Evolutionary conservation across 1,140 invertebrate species (phyloP).

Genomic region (Stegodyphus mimosarum): DNA sequence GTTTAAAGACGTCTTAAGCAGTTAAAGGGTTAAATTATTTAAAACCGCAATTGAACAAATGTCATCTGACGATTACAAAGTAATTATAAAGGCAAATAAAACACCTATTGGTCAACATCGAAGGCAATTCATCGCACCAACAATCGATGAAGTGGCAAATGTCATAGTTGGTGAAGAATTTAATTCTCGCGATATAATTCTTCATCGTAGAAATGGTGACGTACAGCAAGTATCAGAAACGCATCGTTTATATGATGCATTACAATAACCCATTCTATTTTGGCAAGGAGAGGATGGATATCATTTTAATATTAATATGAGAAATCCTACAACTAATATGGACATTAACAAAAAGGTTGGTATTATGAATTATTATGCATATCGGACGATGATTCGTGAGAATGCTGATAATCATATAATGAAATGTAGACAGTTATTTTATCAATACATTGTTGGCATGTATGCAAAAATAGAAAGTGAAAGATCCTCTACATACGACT

Average conservation of each 20-base stretch:
- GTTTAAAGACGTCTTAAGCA: no score
- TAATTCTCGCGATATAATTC: conserved; percentile 5
- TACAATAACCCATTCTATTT: conserved; percentile 62
- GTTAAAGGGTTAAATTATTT: conserved; percentile 3
- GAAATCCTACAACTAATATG: conserved; percentile 11
- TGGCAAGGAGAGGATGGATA: conserved; percentile 61
- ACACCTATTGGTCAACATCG: not conserved
- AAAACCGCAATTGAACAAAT: conserved; percentile 6
- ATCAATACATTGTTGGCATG: no score
- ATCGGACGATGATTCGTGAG: no score
- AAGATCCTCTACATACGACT: conserved; percentile 64
- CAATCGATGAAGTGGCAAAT: not conserved
- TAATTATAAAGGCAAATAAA: not conserved
- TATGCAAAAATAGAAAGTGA: no score
- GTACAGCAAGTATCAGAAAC: not conserved
- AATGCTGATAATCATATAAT: no score
- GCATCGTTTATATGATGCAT: conserved; percentile 60
- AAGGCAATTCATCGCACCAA: not conserved
- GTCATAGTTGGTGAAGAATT: conserved; percentile 10
- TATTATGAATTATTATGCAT: no score
- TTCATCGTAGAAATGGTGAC: conserved; percentile 7
- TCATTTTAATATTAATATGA: conserved; percentile 40
- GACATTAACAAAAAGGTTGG: no score
- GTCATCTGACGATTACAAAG: not conserved
- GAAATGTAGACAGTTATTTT: no score